phyloP scores from a whole-genome alignment of 2,888 invertebrate genomes.

The Crematogaster levior region DNA sequence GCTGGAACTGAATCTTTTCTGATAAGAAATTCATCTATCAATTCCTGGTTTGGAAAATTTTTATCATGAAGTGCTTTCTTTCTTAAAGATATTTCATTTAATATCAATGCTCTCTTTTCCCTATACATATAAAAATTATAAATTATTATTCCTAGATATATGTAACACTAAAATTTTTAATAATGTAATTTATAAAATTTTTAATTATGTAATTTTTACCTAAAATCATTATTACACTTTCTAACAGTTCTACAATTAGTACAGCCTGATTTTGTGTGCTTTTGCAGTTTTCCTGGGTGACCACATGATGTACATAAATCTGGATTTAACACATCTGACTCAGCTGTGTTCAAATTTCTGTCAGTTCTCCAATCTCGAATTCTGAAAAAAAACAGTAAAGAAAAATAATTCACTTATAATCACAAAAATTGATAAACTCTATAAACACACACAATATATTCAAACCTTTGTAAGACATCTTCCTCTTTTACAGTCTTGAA shows the following conservation, averaged over 20 bases:
- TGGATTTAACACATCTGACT: slow-evolving; percentile 87
- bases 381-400: slow-evolving; percentile 80
- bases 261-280: slow-evolving; percentile 90
- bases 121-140: slow-evolving; percentile 83
- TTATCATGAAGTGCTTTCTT: slow-evolving; percentile 89
- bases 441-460: background rate
- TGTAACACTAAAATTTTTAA: background rate
- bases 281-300: slow-evolving; percentile 88
- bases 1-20: slow-evolving; percentile 86
- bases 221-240: slow-evolving; percentile 89
- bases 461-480: slow-evolving; percentile 89
- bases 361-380: slow-evolving; percentile 89
- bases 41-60: slow-evolving; percentile 90
- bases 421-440: background rate
- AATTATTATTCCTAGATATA: slow-evolving; percentile 20
- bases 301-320: slow-evolving; percentile 91
- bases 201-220: slow-evolving; percentile 86
- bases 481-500: slow-evolving; percentile 88
- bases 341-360: slow-evolving; percentile 86
- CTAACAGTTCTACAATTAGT: slow-evolving; percentile 88
- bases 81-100: slow-evolving; percentile 90
- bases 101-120: slow-evolving; percentile 88
- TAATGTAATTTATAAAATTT: too few relatives aligned
- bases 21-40: slow-evolving; percentile 91
- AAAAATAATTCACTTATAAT: slow-evolving; percentile 34